Evolutionary conservation across 2,113 vertebrate species (phyloP).

Genomic region (Tragelaphus imberbis): DNA sequence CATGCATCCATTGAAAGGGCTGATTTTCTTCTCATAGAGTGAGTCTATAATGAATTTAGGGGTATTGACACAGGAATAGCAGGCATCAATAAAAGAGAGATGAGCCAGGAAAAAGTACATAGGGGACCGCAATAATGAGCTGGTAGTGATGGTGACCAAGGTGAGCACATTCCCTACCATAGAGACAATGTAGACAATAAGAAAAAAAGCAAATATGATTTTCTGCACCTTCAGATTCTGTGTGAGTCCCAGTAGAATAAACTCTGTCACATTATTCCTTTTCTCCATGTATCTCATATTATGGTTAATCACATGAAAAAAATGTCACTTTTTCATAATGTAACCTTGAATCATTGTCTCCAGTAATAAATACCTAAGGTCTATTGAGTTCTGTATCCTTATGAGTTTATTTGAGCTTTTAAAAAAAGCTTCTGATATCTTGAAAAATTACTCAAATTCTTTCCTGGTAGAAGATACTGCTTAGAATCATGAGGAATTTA

Average conservation of each 20-base stretch:
- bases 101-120: slow-evolving; percentile 64
- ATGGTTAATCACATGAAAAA: not conserved
- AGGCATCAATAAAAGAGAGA: slow-evolving; percentile 63
- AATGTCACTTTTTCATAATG: not conserved
- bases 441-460: not conserved
- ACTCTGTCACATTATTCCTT: slow-evolving; percentile 55
- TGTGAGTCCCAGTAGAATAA: slow-evolving; percentile 68
- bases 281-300: slow-evolving; percentile 1
- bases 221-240: slow-evolving; percentile 48
- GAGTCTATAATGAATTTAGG: slow-evolving; percentile 56
- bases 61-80: slow-evolving; percentile 49
- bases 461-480: not conserved
- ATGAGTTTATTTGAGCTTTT: not conserved
- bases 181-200: slow-evolving; percentile 53
- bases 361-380: not conserved
- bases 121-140: slow-evolving; percentile 14
- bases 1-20: slow-evolving; percentile 52
- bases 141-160: slow-evolving; percentile 29
- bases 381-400: not conserved
- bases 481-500: not conserved
- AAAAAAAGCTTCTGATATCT: not conserved
- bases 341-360: not conserved
- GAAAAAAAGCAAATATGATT: slow-evolving; percentile 58
- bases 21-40: slow-evolving; percentile 53
- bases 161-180: slow-evolving; percentile 63